These are phyloP conservation scores for Sebastes trivittatus DNA, from an alignment of 2,797 vertebrate species.

Conservation along the genomic window DNA sequence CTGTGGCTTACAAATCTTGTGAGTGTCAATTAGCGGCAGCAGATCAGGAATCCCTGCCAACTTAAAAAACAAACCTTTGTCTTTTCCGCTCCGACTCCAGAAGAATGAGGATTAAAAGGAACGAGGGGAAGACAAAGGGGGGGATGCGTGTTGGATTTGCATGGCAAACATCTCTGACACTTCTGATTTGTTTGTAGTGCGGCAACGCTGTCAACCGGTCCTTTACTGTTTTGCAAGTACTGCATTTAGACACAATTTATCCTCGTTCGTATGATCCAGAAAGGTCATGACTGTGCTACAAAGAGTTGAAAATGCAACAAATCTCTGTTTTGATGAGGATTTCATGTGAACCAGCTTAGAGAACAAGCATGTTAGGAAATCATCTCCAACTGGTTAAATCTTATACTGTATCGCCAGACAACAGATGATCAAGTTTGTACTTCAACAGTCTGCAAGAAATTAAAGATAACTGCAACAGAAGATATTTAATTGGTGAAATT, in stretches of 20 bases:
- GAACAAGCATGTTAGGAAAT: neutral
- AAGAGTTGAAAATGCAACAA: neutral
- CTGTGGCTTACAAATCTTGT: slow-evolving; percentile 60
- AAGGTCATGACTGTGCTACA: slow-evolving; percentile 8
- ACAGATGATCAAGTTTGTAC: neutral
- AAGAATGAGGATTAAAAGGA: slow-evolving; percentile 64
- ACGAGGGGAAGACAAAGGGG: slow-evolving; percentile 52
- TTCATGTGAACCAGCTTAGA: neutral
- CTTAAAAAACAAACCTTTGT: slow-evolving; percentile 72
- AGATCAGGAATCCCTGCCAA: slow-evolving; percentile 66
- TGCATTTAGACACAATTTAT: slow-evolving; percentile 37
- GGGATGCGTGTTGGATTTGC: slow-evolving; percentile 52
- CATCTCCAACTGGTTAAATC: neutral
- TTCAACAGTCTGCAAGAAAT: slow-evolving; percentile 10
- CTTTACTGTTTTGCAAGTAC: slow-evolving; percentile 9
- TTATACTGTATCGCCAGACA: neutral
- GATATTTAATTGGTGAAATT: neutral
- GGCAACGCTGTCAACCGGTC: slow-evolving; percentile 13
- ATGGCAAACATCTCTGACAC: slow-evolving; percentile 59
- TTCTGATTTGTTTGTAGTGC: slow-evolving; percentile 63
- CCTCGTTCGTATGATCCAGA: neutral
- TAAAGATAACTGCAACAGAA: slow-evolving; percentile 13
- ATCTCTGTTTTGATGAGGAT: neutral
- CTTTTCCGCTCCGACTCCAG: slow-evolving; percentile 55
- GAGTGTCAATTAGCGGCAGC: slow-evolving; percentile 74